Evolutionary conservation across 2,888 invertebrate genomes (phyloP).

Genomic region (Mactromeris polynyma): DNA sequence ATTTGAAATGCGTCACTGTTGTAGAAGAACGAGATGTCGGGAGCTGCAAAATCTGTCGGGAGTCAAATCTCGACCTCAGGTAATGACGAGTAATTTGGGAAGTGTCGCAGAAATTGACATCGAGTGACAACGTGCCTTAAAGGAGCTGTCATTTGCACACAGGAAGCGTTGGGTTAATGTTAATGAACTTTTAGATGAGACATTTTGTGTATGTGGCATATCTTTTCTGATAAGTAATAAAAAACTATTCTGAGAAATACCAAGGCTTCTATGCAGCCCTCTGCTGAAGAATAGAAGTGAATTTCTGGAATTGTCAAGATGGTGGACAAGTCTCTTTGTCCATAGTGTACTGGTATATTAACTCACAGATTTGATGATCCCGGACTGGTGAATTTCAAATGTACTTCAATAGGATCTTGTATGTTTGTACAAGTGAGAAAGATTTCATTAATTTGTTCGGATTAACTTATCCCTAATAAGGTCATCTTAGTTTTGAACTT

Average conservation of each 20-base stretch:
- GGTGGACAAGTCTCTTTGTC: neutral
- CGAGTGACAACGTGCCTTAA: conserved; percentile 57
- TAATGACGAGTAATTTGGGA: conserved; percentile 67
- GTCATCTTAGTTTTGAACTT: too few relatives aligned
- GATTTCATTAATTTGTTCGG: too few relatives aligned
- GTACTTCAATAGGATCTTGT: too few relatives aligned
- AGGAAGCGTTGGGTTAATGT: conserved; percentile 54
- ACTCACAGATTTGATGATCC: too few relatives aligned
- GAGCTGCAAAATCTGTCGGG: conserved; percentile 49
- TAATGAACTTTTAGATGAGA: conserved; percentile 59
- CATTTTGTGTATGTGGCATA: conserved; percentile 50
- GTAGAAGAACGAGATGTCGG: conserved; percentile 26
- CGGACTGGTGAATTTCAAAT: too few relatives aligned
- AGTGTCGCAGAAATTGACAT: conserved; percentile 65
- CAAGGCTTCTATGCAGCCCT: neutral
- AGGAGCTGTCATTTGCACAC: conserved; percentile 62
- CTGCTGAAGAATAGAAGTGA: neutral
- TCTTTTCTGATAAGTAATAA: conserved; percentile 33
- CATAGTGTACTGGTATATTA: neutral
- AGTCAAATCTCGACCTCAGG: conserved; percentile 56
- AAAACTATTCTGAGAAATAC: conserved; percentile 21
- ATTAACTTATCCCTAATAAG: too few relatives aligned
- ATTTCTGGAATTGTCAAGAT: neutral
- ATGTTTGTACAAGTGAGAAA: too few relatives aligned
- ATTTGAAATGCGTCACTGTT: conserved; percentile 45